Evolutionary conservation across 2,113 vertebrate species (phyloP), one percentile per base, ranked within the genome.

Genomic region (Gallinago paraguaiae): DNA sequence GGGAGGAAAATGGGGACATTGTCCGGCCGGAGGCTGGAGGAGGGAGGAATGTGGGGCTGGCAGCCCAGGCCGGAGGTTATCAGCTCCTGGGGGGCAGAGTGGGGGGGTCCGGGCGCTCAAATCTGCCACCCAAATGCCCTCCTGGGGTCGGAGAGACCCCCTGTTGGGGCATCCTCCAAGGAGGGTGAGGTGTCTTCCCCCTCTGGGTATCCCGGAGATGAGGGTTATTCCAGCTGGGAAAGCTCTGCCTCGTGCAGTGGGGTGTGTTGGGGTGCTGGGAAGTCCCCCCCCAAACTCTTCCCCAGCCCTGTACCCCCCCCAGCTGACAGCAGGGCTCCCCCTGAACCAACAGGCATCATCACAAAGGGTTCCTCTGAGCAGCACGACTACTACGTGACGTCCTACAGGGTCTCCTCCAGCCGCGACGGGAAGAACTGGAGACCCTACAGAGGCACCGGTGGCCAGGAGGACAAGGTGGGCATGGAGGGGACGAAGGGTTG

Each of bases 341-440:
- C 56, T 84, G 33, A 43, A 19, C 95, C 76, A 6, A 48, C 92
- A 97, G 99, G 98, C 48, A 97, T 99, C 70, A 86, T 98, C 90
- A 99, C 98, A 5, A 98, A 91, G 35, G 98, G 98, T 43, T 97
- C 96, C 31, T 95, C 95, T 0, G 96, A 97, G n/a, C 70, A 87
- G 24, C 54, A 98, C 4, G 6, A 97, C 89, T 95, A 91, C 97
- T 98, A 98, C 7, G 96, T 98, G 35, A 96, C 90, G 2, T 97
- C 98, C 82, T 99, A 97, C 97, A 71, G 50, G 13, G 69, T 99
- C 50, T 95, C 92, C 90, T 98, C 94, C 95, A 99, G 98, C 95
- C 98, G 98, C 0, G 98, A 99, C 1, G 86, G 97, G 83, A 98
- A 95, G 95, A 98, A 96, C 46, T 99, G 99, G 99, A 98, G 97